Evolutionary conservation across 2,888 invertebrate species (phyloP), one percentile per base, ranked within the genome.

Genomic region (Ichneumoninae sp.): DNA sequence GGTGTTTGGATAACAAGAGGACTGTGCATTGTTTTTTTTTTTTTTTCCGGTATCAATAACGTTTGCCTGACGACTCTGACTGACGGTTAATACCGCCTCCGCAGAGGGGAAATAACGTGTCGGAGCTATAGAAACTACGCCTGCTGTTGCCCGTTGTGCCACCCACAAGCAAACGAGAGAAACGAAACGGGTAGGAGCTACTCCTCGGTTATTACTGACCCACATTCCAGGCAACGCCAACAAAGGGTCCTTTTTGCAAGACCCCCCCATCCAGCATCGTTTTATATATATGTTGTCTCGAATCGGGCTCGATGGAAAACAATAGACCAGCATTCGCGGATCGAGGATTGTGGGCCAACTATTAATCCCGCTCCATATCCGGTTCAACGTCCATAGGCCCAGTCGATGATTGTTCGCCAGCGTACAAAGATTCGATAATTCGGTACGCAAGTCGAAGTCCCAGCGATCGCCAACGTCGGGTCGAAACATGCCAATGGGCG

Each of bases 121-220:
- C 44, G 70, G 78, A 47, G 79, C 69, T 52, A 73, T 69, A 68
- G 30, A 47, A 47, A 47, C 44, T 47, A 16, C 82, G 83, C 63
- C 69, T 74, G 71, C 78, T 68, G 70, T 71, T 77, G 80, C 68
- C 74, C 73, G 66, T 77, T 83, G 66, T 82, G 80, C 52, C 78
- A 70, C 57, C 76, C 52, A 16, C 57, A 60, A 71, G 73, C 63
- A 76, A 78, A 65, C 68, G 52, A 69, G 52, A 74, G 68, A 70
- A 79, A 36, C 54, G 33, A 57, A 60, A 68, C 54, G 63, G 33
- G 77, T 66, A 65, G 26, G 30, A 63, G 74, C 69, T 73, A 68
- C 69, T 78, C 83, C 81, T 83, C 81, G 88, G 86, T 89, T 87
- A 89, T 88, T 89, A 88, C 88, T 87, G 89, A 89, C 88, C 88